These are phyloP conservation scores for Gastracanthus pulcherrimus DNA, from an alignment of 2,888 invertebrate genomes.

Conservation along the genomic window DNA sequence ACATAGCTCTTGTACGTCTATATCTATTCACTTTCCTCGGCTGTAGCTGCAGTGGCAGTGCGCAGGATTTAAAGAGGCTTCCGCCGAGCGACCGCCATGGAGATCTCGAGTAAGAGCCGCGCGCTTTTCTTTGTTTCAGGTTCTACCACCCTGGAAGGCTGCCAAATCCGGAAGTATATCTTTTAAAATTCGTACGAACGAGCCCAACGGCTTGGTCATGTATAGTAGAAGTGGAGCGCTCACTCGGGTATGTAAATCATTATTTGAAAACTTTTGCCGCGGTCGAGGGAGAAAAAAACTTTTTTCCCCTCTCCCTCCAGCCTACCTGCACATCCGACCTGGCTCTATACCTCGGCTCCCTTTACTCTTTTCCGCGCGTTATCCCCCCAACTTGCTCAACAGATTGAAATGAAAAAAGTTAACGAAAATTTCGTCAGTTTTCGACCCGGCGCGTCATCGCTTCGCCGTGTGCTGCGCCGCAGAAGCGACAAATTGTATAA, in stretches of 20 bases:
- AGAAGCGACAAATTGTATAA: too few relatives aligned
- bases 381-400: background rate
- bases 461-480: background rate
- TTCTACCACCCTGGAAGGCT: constrained; percentile 94
- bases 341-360: background rate
- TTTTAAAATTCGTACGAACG: constrained; percentile 96
- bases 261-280: constrained; percentile 39
- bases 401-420: constrained; percentile 37
- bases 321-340: background rate
- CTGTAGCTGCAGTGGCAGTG: too few relatives aligned
- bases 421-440: constrained; percentile 15
- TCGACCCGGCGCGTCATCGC: background rate
- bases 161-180: constrained; percentile 93
- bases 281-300: background rate
- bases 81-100: constrained; percentile 4
- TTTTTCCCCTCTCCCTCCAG: background rate
- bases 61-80: constrained; percentile 36
- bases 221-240: constrained; percentile 88
- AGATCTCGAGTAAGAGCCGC: constrained; percentile 50
- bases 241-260: constrained; percentile 63
- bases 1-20: constrained; percentile 15
- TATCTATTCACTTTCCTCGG: constrained; percentile 36
- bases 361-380: background rate
- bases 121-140: constrained; percentile 79
- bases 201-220: constrained; percentile 95